Base-by-base conservation (phyloP, 2,888 invertebrate species). In the Xanthia togata region DNA sequence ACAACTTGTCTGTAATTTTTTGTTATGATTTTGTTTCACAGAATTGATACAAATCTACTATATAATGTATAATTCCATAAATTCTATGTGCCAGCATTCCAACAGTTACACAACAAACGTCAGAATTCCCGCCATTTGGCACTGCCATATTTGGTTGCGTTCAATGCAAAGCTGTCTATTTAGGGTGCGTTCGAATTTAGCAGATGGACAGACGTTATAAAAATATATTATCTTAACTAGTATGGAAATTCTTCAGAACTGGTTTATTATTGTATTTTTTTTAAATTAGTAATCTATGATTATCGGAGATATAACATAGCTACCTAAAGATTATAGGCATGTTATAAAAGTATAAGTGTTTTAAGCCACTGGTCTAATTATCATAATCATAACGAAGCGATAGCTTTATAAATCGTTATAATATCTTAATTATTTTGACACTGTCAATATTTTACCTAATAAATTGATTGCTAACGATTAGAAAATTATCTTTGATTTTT, bases 101-200 rank as follows among this genome's bases (percentile, higher is more conserved):
- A 69, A 70, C 38, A 44, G 38, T 62, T 59, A 77, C 67, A 69
- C 50, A 68, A 69, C 55, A 73, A 70, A 81, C 17, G 76, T 79
- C 82, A 87, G 68, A 71, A 47, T 70, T 71, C 71, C 41, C 73
- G 77, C 83, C 80, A 76, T 76, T 83, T 72, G 38, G 11, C 60
- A 50, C 44, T 59, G 70, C 78, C 81, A 78, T 83, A 59, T 81
- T 84, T 80, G 72, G 73, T 20, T 71, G 60, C 75, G 76, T 81
- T 76, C 73, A 63, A 55, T 73, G 17, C 65, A 63, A 53, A 59
- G 57, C n/a, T 69, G 35, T 53, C 59, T 57, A 55, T 78, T 77
- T 73, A 78, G 11, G 69, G 57, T 55, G n/a, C 62, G 35, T 69
- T 76, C 35, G 12, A 75, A 73, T 73, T 80, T 64, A 50, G n/a